These are phyloP conservation scores for Zaprionus inermis DNA, from an alignment of 1,140 invertebrate genomes.

Conservation along the genomic window DNA sequence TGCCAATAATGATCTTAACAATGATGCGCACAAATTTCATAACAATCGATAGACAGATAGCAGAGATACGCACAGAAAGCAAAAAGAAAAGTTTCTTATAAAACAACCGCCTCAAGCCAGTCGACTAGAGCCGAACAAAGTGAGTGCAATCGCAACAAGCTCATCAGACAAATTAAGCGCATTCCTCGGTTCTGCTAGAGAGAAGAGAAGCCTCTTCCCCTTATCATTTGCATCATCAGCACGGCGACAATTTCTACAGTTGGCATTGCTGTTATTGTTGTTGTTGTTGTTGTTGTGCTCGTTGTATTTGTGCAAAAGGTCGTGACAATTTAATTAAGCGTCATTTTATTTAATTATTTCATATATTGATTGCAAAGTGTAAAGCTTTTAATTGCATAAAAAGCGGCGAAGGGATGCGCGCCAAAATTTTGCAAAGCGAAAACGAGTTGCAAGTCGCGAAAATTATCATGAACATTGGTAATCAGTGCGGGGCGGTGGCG, in stretches of 20 bases:
- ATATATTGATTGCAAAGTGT: conserved; percentile 72
- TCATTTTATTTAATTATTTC: conserved; percentile 79
- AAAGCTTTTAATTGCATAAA: conserved; percentile 77
- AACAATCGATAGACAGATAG: too few species aligned
- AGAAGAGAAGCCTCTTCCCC: conserved; percentile 4
- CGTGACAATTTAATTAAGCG: conserved; percentile 79
- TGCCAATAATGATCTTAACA: too few species aligned
- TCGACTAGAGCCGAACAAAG: neutral
- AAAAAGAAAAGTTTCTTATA: too few species aligned
- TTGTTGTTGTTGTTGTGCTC: conserved; percentile 23
- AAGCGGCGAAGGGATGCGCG: conserved; percentile 2
- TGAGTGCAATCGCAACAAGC: conserved; percentile 44
- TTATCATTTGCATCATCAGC: conserved; percentile 68
- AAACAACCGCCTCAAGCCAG: neutral
- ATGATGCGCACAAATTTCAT: too few species aligned
- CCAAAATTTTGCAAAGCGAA: neutral
- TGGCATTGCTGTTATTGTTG: neutral
- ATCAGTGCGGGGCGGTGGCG: too few species aligned
- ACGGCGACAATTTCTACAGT: conserved; percentile 28
- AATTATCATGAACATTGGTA: too few species aligned
- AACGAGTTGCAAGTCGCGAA: neutral
- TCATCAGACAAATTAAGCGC: conserved; percentile 72
- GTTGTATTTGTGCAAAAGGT: conserved; percentile 59
- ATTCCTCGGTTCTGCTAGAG: conserved; percentile 48
- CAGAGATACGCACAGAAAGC: too few species aligned